Evolutionary conservation across 2,797 vertebrate species (phyloP).

Genomic region (Psittacula derbiana): DNA sequence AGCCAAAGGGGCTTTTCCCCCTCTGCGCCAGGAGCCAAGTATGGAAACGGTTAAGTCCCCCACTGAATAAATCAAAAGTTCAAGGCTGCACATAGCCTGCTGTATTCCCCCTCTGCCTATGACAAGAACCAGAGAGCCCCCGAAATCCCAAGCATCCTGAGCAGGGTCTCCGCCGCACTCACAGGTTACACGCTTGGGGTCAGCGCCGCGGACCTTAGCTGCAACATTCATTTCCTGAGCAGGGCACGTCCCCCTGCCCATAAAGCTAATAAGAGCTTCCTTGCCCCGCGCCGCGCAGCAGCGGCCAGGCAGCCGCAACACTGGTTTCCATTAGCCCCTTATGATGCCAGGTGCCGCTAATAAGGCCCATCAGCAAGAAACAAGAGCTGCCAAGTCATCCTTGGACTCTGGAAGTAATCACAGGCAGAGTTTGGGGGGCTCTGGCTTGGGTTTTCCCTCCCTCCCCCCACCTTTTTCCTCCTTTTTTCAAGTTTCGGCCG

Average conservation of each 20-base stretch:
- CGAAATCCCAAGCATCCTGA: conserved; percentile 79
- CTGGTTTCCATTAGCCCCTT: conserved; percentile 86
- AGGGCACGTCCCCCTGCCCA: conserved; percentile 85
- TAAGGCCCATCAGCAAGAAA: conserved; percentile 81
- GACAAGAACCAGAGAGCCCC: conserved; percentile 86
- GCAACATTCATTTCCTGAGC: conserved; percentile 92
- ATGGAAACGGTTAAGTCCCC: conserved; percentile 75
- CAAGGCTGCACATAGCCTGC: conserved; percentile 72
- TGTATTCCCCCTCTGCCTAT: conserved; percentile 69
- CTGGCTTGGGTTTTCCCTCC: neutral
- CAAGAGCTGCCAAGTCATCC: conserved; percentile 76
- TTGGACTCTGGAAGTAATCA: conserved; percentile 86
- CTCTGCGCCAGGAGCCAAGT: neutral
- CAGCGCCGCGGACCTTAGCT: conserved; percentile 77
- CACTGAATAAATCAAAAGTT: conserved; percentile 78
- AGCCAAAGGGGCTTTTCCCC: neutral
- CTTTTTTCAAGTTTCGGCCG: neutral
- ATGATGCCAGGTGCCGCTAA: conserved; percentile 90
- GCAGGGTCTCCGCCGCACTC: conserved; percentile 70
- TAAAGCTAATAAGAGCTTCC: conserved; percentile 91
- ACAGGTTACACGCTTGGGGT: conserved; percentile 84
- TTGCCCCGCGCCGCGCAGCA: conserved; percentile 71
- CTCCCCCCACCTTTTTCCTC: neutral
- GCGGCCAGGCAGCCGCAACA: conserved; percentile 61
- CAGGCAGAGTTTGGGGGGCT: conserved; percentile 19